A percentile compares a stretch with the other conserved stretches of the same genome.
Evolutionary conservation across 2,888 invertebrate genomes (phyloP).

Genomic region (Strigamia maritima): DNA sequence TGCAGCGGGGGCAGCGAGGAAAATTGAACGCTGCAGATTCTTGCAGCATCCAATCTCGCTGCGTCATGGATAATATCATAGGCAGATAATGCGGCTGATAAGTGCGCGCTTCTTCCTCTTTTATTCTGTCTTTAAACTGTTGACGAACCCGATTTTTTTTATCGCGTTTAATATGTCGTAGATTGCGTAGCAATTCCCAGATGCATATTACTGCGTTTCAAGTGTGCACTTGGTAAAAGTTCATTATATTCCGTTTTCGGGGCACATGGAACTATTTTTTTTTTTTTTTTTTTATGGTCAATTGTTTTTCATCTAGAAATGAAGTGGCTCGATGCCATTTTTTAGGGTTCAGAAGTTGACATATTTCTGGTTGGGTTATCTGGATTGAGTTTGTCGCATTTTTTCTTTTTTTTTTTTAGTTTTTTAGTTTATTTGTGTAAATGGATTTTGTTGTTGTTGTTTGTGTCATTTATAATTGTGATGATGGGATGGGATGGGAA

Average conservation of each 20-base stretch:
- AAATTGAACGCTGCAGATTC: neutral
- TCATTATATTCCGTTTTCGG: neutral
- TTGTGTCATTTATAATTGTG: too few species aligned
- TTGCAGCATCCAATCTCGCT: neutral
- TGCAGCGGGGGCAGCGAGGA: neutral
- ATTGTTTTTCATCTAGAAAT: neutral
- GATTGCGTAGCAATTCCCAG: neutral
- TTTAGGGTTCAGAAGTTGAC: too few species aligned
- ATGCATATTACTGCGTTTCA: neutral
- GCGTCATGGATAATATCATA: slow-evolving; percentile 4
- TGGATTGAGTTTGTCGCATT: too few species aligned
- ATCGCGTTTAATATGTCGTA: slow-evolving; percentile 4
- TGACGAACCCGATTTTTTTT: neutral
- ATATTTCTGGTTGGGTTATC: neutral
- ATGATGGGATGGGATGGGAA: too few species aligned
- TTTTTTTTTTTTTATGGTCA: neutral
- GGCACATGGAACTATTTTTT: neutral
- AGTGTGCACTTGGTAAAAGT: neutral
- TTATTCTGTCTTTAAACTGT: neutral
- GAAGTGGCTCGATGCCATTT: neutral
- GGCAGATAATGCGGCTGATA: neutral
- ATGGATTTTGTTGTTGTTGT: too few species aligned
- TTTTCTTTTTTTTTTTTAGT: too few species aligned
- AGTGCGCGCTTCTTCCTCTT: neutral
- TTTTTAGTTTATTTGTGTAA: too few species aligned